Base-by-base conservation (phyloP, 2,888 invertebrate species). In the Acholoe squamosa region DNA sequence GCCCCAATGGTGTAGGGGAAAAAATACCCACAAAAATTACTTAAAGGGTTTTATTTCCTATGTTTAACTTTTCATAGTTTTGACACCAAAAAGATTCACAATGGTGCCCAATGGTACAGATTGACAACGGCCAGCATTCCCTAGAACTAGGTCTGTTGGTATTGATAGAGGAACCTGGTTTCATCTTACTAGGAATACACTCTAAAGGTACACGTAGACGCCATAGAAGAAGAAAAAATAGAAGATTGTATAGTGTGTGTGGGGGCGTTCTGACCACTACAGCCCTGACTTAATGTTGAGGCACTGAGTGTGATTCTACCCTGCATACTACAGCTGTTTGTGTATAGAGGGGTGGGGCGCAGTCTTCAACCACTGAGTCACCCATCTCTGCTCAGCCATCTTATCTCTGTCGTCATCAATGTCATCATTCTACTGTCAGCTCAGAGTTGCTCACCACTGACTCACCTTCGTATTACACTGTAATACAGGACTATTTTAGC, bases 231-330 rank as follows among this genome's bases (percentile, higher is more conserved):
- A 7, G 14, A 61, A n/a, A 61, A 61, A 3, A 61, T 3, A 19
- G 61, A 61, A 19, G 5, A n/a, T 14, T 61, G 19, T 61, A 61
- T 7, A 43, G 43, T 61, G 61, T n/a, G n/a, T 61, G 19, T n/a
- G n/a, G 61, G 22, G 61, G 61, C n/a, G 61, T 61, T 61, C 19
- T n/a, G 12, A 61, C 7, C 61, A 61, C n/a, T n/a, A n/a, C n/a
- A n/a, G n/a, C 61, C 61, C 61, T 61, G 19, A 3, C 43, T 43
- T 43, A 10, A 54, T 14, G 61, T 7, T 61, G 22, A 61, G 43
- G 61, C 61, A 61, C 61, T 61, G 61, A 3, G 61, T 61, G 19
- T n/a, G 61, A 61, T 61, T 61, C 61, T 61, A 61, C 61, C 61
- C 61, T 61, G 61, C n/a, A 61, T 61, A n/a, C 12, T 61, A 19